Base-by-base conservation (phyloP, 2,888 invertebrate species). In the Orchestes rusci region DNA sequence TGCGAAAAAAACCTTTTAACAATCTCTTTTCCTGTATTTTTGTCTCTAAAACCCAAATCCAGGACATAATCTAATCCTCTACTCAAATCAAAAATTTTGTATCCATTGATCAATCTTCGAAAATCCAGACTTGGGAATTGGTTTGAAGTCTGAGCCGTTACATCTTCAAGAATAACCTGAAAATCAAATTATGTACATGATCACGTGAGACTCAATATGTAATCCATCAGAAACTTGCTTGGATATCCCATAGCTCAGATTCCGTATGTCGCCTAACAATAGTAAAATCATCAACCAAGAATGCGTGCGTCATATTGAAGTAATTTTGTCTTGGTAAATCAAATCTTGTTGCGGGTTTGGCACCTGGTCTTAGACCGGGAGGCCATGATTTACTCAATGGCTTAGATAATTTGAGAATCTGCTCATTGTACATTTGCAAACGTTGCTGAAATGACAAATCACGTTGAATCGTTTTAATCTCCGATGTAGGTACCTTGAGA, bases 251-350 rank as follows among this genome's bases (percentile, higher is more conserved):
- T 36, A 76, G 73, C 61, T 84, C 82, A 16, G 80, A 77, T 39
- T 77, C 77, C 41, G 72, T 70, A 29, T 91, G 73, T 41, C 73
- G 71, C 40, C 76, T 76, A 2, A 83, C 71, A 51, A 81, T 84
- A 52, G 76, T 78, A 59, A 83, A 84, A 60, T 92, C 89, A 66
- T 84, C 83, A 16, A 85, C 80, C 66, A 87, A 77, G 65, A 85
- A 85, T 28, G 86, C 78, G 65, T 93, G 88, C 13, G 84, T 83
- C 50, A 73, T 75, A 62, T 93, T 94, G 65, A 96, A 85, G 62
- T 85, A 82, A 40, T 84, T 80, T 87, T 93, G 95, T 31, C 80
- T 79, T 35, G 89, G 73, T 51, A 94, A 77, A 69, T 94, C 91
- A 70, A 84, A 84, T 56, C 91, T 74, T 39, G 80, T 82, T 10